These are phyloP conservation scores for Eristalis intricaria DNA, from an alignment of 2,888 invertebrate species.

Conservation along the genomic window DNA sequence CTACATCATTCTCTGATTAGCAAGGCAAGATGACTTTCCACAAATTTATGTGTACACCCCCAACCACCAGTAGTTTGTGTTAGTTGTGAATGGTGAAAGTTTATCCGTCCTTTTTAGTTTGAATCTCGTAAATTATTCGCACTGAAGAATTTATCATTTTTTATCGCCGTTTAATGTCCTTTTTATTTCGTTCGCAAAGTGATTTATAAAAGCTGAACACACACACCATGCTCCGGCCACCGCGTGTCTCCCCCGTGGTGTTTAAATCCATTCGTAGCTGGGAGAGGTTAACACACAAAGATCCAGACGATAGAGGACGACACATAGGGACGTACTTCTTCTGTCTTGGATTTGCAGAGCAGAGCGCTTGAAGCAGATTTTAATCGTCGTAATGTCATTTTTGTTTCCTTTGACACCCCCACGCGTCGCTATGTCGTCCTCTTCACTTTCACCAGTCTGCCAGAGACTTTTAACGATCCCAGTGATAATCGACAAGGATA, in stretches of 20 bases:
- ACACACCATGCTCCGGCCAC: background rate
- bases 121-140: conserved; percentile 64
- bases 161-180: conserved; percentile 70
- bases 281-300: background rate
- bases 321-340: background rate
- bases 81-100: background rate
- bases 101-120: conserved; percentile 53
- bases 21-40: conserved; percentile 22
- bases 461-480: conserved; percentile 58
- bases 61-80: background rate
- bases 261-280: background rate
- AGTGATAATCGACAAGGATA: conserved; percentile 37
- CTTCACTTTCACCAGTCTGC: conserved; percentile 41
- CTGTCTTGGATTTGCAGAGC: background rate
- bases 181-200: conserved; percentile 69
- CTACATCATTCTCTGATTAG: background rate
- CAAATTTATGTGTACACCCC: conserved; percentile 35
- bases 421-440: background rate
- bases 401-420: background rate
- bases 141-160: conserved; percentile 69
- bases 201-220: conserved; percentile 57
- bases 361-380: conserved; percentile 48
- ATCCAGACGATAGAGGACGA: conserved; percentile 13
- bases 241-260: background rate
- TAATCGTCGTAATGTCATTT: conserved; percentile 65